Base-by-base conservation (phyloP, 35 echinoderm and acorn worm genomes). In the Holothuria glaberrima region DNA sequence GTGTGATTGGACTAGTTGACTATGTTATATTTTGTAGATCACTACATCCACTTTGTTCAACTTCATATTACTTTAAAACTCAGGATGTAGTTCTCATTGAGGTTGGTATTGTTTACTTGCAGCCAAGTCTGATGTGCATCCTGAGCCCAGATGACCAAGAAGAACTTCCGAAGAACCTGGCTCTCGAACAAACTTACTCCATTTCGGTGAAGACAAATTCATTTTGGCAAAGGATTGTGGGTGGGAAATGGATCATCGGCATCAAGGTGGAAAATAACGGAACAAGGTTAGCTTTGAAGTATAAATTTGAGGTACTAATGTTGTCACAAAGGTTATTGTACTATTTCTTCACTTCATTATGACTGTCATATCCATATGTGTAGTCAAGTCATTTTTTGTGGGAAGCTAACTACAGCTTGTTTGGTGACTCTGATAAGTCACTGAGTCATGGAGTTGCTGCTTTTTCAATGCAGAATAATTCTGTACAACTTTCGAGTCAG, bases 91-190 rank as follows among this genome's bases (percentile, higher is more conserved):
- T 28, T 10, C 5, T 78, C 20, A 22, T 52, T 78, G 1, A 24
- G n/a, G n/a, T 78, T 48, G 44, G 1, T 33, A 18, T 31, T 17
- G 32, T n/a, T 75, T 24, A 33, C 30, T 6, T 78, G 36, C 20
- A 78, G 74, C 5, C 38, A 48, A 48, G 50, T 78, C 33, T 78
- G 44, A 78, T 78, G 44, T 78, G 74, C 38, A 78, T 78, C 20
- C 10, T 78, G 1, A 48, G 26, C 50, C 38, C 21, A 35, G 44
- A 77, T 77, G 41, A 78, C 26, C 20, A 78, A 48, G 74, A 22
- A 78, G 33, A 24, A 48, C 10, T 41, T 12, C 26, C 74, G 0
- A 21, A 50, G 21, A 48, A n/a, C 38, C 41, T 48, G 6, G 26
- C 10, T 48, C 9, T 78, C 7, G 20, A 26, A 20, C 20, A 52